phyloP scores from a whole-genome alignment of 2,888 invertebrate species.

The Coelogynopora nodosa region DNA sequence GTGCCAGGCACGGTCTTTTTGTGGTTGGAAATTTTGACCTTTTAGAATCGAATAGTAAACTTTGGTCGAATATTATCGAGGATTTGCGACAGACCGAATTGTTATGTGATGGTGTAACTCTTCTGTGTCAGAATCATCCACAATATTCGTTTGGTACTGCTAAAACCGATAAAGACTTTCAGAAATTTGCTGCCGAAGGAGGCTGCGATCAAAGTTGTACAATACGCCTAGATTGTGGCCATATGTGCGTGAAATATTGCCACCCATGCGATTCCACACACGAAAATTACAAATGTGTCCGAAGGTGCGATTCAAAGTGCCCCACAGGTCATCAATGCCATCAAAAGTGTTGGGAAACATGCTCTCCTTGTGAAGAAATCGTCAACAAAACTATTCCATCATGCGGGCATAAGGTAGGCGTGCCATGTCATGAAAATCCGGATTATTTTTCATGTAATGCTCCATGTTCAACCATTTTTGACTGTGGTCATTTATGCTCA shows the following conservation, averaged over 20 bases:
- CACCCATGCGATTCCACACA: constrained; percentile 67
- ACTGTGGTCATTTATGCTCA: constrained; percentile 50
- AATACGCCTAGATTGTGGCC: constrained; percentile 66
- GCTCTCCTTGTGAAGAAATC: neutral
- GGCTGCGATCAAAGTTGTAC: constrained; percentile 68
- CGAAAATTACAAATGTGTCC: constrained; percentile 40
- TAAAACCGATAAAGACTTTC: constrained; percentile 46
- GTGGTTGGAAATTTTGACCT: constrained; percentile 56
- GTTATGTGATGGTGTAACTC: constrained; percentile 45
- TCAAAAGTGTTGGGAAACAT: constrained; percentile 1
- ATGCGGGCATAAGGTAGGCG: neutral
- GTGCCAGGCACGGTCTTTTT: constrained; percentile 65
- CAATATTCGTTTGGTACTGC: constrained; percentile 38
- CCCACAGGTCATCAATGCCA: neutral
- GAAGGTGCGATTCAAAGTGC: constrained; percentile 2
- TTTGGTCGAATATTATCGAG: constrained; percentile 51
- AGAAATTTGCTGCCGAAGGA: constrained; percentile 52
- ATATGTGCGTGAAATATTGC: constrained; percentile 68
- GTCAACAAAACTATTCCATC: neutral
- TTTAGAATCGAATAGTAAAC: constrained; percentile 49
- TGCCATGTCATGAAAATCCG: constrained; percentile 6
- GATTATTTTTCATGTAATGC: neutral
- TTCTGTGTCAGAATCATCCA: constrained; percentile 48
- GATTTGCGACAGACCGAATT: constrained; percentile 54
- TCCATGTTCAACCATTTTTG: constrained; percentile 49